Evolutionary conservation across 2,888 invertebrate genomes (phyloP).

Genomic region (Patella depressa): DNA sequence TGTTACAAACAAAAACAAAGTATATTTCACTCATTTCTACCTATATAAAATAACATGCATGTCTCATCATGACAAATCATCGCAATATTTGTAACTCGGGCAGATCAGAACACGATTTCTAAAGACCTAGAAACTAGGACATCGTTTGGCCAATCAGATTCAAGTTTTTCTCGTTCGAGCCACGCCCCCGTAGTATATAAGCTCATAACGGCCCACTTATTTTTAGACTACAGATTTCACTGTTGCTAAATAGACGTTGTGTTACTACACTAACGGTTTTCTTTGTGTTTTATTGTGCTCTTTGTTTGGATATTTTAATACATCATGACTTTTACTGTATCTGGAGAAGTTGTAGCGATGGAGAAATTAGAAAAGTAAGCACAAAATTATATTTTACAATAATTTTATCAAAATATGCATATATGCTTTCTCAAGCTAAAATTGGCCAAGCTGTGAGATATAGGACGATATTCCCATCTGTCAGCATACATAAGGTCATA

Average conservation of each 20-base stretch:
- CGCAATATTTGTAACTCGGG: no score
- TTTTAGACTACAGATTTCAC: neutral
- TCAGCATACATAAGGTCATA: no score
- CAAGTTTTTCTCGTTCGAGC: neutral
- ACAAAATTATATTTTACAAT: neutral
- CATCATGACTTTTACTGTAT: slow-evolving; percentile 9
- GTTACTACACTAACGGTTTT: slow-evolving; percentile 3
- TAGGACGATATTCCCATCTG: no score
- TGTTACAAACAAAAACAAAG: no score
- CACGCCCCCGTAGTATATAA: slow-evolving; percentile 5
- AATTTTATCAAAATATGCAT: neutral
- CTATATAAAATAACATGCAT: no score
- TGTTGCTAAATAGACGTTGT: neutral
- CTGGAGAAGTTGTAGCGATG: slow-evolving; percentile 5
- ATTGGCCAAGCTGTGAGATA: no score
- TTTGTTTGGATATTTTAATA: slow-evolving; percentile 8
- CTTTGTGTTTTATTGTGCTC: slow-evolving; percentile 5
- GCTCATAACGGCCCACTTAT: neutral
- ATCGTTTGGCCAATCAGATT: neutral
- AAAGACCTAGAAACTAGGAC: neutral
- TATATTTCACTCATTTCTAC: no score
- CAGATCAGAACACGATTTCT: no score
- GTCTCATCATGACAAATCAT: no score
- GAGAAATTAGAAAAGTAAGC: slow-evolving; percentile 1
- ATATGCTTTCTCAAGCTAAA: no score